A percentile compares a stretch with the other conserved stretches of the same genome.
Evolutionary conservation across 2,888 invertebrate genomes (phyloP).

Genomic region (Tetragonisca angustula): DNA sequence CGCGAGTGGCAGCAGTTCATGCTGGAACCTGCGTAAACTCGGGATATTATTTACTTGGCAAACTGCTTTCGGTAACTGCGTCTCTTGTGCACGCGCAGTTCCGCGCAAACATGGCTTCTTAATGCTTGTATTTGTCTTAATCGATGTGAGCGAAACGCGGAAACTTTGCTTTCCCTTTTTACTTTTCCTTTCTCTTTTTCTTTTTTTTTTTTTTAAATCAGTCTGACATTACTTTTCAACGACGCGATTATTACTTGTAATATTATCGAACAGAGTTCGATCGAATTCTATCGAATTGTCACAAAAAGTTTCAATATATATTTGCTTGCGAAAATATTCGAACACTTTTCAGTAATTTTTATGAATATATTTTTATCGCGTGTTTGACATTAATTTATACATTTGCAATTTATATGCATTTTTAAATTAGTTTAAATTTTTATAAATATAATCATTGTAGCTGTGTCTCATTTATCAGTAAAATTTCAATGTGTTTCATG

Average conservation of each 20-base stretch:
- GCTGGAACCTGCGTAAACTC: constrained; percentile 32
- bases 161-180: not conserved
- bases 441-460: no score
- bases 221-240: not conserved
- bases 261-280: not conserved
- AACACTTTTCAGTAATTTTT: no score
- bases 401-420: no score
- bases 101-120: constrained; percentile 23
- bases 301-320: no score
- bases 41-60: constrained; percentile 50
- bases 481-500: no score
- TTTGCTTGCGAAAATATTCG: no score
- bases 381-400: no score
- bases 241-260: not conserved
- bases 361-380: no score
- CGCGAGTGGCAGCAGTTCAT: constrained; percentile 1
- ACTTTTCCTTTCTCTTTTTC: no score
- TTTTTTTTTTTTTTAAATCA: not conserved
- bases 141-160: not conserved
- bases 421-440: no score
- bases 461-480: no score
- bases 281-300: not conserved
- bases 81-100: constrained; percentile 11
- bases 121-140: constrained; percentile 13
- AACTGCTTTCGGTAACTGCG: constrained; percentile 29